Conservation (phyloP, 2,113 vertebrate genomes). For the Eptesicus fuscus region DNA sequence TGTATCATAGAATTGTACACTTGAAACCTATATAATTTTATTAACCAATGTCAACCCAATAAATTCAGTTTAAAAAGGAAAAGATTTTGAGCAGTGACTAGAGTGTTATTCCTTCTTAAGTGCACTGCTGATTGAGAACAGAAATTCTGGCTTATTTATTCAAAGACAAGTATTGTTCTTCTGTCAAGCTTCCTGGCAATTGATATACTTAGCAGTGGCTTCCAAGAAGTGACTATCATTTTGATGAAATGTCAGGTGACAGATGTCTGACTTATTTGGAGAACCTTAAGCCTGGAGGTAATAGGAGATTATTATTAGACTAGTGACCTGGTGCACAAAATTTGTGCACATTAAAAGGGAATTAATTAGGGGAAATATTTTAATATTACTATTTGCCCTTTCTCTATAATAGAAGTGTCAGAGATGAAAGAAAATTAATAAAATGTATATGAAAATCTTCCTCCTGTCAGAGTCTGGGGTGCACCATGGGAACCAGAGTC, state of each 20-base stretch:
- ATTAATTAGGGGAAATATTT: too few species aligned
- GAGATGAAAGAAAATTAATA: too few species aligned
- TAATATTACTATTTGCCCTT: too few species aligned
- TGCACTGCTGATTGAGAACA: not conserved
- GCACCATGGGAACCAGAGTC: too few species aligned
- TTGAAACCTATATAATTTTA: not conserved
- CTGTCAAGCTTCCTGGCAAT: not conserved
- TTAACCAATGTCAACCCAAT: not conserved
- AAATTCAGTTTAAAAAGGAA: not conserved
- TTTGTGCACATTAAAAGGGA: too few species aligned
- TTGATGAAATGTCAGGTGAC: constrained; percentile 22
- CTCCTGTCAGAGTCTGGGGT: too few species aligned
- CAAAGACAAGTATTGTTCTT: not conserved
- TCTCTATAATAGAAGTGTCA: too few species aligned
- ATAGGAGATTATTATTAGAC: not conserved
- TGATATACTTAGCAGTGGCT: not conserved
- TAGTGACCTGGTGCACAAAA: too few species aligned
- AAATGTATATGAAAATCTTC: too few species aligned
- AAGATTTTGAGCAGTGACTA: not conserved
- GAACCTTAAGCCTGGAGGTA: not conserved
- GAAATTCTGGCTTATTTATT: not conserved
- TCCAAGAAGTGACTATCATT: constrained; percentile 21
- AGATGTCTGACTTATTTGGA: constrained; percentile 25
- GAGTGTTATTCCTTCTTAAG: not conserved
- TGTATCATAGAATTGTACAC: not conserved